Evolutionary conservation across 1,140 invertebrate species (phyloP).

Genomic region (Pantala flavescens): DNA sequence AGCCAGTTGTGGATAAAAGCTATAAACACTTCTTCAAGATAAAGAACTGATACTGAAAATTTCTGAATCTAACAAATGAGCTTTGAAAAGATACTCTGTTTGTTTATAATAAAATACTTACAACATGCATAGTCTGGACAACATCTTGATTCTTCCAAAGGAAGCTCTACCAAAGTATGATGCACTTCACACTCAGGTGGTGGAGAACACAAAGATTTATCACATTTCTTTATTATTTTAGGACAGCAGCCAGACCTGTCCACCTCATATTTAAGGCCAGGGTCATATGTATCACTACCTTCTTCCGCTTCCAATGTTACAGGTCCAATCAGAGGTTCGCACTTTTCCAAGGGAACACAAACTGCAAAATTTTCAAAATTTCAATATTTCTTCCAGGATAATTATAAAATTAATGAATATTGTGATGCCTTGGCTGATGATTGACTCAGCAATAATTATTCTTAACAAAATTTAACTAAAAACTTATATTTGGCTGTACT

Average conservation of each 20-base stretch:
- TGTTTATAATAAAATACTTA: slow-evolving; percentile 34
- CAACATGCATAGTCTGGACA: slow-evolving; percentile 55
- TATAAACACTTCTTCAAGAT: too few relatives aligned
- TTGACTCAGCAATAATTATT: too few relatives aligned
- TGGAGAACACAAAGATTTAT: slow-evolving; percentile 46
- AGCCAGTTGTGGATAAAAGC: too few relatives aligned
- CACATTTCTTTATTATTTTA: slow-evolving; percentile 44
- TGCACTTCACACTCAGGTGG: slow-evolving; percentile 45
- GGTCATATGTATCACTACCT: slow-evolving; percentile 37
- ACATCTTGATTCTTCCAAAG: slow-evolving; percentile 41
- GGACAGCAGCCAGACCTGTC: slow-evolving; percentile 60
- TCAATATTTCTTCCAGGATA: neutral
- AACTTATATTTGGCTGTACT: too few relatives aligned
- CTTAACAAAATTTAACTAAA: too few relatives aligned
- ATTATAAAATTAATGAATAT: slow-evolving; percentile 13
- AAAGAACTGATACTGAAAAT: too few relatives aligned
- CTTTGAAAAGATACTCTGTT: too few relatives aligned
- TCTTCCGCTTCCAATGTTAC: slow-evolving; percentile 31
- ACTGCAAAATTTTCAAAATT: slow-evolving; percentile 34
- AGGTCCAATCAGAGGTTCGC: slow-evolving; percentile 32
- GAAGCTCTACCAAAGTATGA: slow-evolving; percentile 37
- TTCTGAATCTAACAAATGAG: too few relatives aligned
- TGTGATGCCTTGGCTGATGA: too few relatives aligned
- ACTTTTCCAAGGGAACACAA: slow-evolving; percentile 57
- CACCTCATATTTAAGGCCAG: slow-evolving; percentile 46